These are phyloP conservation scores for Stenopsyche tienmushanensis DNA, from an alignment of 1,140 invertebrate species.

Conservation along the genomic window DNA sequence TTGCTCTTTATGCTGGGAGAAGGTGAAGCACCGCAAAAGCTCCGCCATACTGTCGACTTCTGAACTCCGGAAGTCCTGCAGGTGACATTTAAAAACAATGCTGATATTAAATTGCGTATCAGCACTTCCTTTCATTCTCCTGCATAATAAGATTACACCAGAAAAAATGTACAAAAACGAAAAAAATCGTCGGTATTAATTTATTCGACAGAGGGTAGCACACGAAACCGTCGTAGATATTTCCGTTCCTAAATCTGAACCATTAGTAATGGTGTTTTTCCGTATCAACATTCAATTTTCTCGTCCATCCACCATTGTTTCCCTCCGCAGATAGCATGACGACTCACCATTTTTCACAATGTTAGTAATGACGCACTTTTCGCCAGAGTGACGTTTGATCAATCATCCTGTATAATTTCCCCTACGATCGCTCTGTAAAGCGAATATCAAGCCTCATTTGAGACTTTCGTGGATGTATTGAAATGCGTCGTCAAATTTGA, in stretches of 20 bases:
- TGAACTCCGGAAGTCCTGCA: constrained; percentile 18
- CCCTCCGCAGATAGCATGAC: constrained; percentile 15
- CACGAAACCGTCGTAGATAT: too few relatives aligned
- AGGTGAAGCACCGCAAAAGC: neutral
- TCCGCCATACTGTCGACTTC: neutral
- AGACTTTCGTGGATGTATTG: too few relatives aligned
- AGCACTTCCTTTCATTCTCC: too few relatives aligned
- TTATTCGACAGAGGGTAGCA: too few relatives aligned
- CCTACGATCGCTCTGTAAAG: too few relatives aligned
- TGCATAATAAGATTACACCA: too few relatives aligned
- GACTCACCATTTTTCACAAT: constrained; percentile 19
- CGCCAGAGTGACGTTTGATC: constrained; percentile 25
- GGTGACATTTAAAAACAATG: constrained; percentile 1
- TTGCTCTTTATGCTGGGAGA: neutral
- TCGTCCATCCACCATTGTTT: neutral
- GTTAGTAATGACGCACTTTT: constrained; percentile 26
- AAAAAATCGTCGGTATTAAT: too few relatives aligned
- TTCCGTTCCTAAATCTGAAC: too few relatives aligned
- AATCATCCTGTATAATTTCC: constrained; percentile 19
- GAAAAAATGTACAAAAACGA: too few relatives aligned
- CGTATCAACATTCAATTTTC: neutral
- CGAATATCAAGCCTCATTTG: too few relatives aligned
- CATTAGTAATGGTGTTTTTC: neutral
- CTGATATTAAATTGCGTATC: too few relatives aligned
- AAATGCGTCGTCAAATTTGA: too few relatives aligned